Conservation (phyloP, 1,140 invertebrate genomes). For the Lepidotrigona ventralis region DNA sequence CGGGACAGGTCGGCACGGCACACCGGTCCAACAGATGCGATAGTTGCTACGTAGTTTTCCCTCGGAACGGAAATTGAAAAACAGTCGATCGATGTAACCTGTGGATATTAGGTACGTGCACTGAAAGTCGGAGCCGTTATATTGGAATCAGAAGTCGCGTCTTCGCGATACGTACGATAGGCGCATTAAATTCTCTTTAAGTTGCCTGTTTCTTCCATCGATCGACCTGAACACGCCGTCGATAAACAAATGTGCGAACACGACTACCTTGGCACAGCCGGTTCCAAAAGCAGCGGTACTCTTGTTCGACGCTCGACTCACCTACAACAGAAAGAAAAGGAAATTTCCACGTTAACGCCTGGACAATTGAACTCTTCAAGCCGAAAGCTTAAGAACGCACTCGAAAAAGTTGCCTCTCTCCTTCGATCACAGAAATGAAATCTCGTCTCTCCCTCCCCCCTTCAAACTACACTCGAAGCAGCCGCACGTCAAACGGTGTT, state of each 20-base stretch:
- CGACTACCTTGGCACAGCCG: background rate
- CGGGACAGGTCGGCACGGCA: no score
- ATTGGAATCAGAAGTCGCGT: background rate
- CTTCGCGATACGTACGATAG: no score
- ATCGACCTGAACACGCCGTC: background rate
- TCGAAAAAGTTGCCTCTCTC: background rate
- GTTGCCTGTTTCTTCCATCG: background rate
- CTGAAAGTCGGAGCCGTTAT: background rate
- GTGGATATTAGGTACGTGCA: background rate
- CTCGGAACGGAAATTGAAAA: background rate
- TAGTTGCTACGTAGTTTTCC: background rate
- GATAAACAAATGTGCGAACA: background rate
- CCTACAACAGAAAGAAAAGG: constrained; percentile 11
- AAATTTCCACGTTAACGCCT: background rate
- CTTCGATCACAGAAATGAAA: background rate
- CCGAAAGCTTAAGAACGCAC: background rate
- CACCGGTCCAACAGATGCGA: background rate
- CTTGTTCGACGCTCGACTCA: background rate
- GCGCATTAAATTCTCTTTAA: no score
- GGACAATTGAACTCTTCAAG: background rate
- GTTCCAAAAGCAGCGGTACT: background rate
- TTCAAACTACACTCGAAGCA: background rate
- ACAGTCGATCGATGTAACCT: background rate
- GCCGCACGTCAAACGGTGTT: constrained; percentile 19
- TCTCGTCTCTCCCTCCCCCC: background rate